Evolutionary conservation across 1,140 invertebrate species (phyloP), one percentile per base, ranked within the genome.

Genomic region (Drosophila kepulauana): DNA sequence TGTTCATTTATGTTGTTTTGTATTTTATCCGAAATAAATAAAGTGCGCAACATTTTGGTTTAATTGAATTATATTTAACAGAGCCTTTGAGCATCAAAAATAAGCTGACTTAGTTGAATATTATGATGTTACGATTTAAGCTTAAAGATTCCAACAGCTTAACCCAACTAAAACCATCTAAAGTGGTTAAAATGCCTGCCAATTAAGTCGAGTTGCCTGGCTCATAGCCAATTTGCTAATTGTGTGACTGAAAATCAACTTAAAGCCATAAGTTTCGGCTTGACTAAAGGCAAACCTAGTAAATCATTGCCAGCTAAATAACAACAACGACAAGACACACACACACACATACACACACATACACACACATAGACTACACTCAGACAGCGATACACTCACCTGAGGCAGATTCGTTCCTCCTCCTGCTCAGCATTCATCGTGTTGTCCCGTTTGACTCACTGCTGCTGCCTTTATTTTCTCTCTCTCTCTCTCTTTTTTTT

Each of bases 331-430:
- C 33, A 35, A 20, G 48, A 6, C 46, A 11, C 2, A 49, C 16
- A 25, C 46, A 49, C 52, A 57, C 59, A 49, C 52, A 45, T 20
- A 43, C 41, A 48, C 51, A 78, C 43, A 66, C 46, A 57, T 35
- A 16, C 25, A 38, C 41, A 79, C 63, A 72, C 46, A 56, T 8
- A 46, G 15, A 52, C 51, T 15, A 52, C 51, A 25, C 33, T 16
- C 16, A 66, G 69, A 64, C 56, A 56, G 41, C n/a, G 33, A 20
- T 11, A 76, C 74, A 89, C 85, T 89, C 63, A 89, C 85, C 85
- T 89, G 46, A 89, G 81, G 81, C 85, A 89, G 66, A 89, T 68
- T 49, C 85, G 78, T 56, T 89, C 85, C 61, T 79, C 78, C 61
- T 89, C 85, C 62, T 85, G 82, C 43, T 87, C 85, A 20, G 66